Base-by-base conservation (phyloP, 1,140 invertebrate genomes). In the Heliconius hewitsoni region DNA sequence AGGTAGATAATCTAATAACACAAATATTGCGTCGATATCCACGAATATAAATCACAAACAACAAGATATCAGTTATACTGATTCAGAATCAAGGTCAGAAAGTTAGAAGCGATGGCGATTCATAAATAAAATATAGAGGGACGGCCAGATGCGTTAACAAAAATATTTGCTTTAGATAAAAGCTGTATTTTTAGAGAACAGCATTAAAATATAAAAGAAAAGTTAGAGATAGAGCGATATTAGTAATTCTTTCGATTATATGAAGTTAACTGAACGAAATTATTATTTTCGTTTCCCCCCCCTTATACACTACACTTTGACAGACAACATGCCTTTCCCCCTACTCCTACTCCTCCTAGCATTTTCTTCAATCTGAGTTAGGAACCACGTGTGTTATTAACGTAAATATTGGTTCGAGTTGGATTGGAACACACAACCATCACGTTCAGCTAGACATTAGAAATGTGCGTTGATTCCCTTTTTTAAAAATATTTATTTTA, bases 111-210 rank as follows among this genome's bases (percentile, higher is more conserved):
- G 81, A 84, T 78, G 78, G 73, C 75, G 84, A 85, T 88, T 91
- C 84, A 91, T 91, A 91, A 90, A 91, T 93, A 92, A 93, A 90
- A 91, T 88, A 83, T 88, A 74, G 81, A 86, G 81, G 79, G 82
- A 81, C 87, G 80, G 77, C 83, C 87, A 88, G 86, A 89, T 88
- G 86, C 85, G 86, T 80, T 84, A 83, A 80, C 82, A 84, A 85
- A 87, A 87, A 86, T 86, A 87, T 86, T 87, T 83, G 83, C 81
- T 88, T 85, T 83, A 84, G 80, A 84, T 85, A 84, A 81, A 83
- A 74, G 57, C 81, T 37, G 71, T 83, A 84, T 88, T 87, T 85
- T 76, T 75, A 78, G 77, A 83, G 71, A 72, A 42, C 71, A 71
- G 27, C 39, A 72, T 66, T 72, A 72, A 72, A 72, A 72, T 72